Conservation (phyloP, 1,140 invertebrate species). For the Adelges cooleyi region DNA sequence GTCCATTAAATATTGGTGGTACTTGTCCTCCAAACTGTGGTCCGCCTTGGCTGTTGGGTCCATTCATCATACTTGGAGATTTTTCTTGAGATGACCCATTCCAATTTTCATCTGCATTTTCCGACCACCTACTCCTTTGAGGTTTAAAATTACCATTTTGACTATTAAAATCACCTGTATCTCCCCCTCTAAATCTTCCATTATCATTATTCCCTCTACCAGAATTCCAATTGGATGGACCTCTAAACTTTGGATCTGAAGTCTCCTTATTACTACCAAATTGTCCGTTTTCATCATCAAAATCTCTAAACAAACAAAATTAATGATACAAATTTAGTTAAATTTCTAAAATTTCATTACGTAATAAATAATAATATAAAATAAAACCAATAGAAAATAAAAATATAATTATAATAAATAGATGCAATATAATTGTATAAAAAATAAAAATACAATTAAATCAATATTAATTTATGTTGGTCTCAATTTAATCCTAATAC, state of each 20-base stretch:
- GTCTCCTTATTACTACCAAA: slow-evolving; percentile 7
- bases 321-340: too few relatives aligned
- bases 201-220: slow-evolving; percentile 9
- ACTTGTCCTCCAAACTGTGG: slow-evolving; percentile 6
- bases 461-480: too few relatives aligned
- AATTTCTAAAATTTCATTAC: too few relatives aligned
- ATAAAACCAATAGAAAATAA: too few relatives aligned
- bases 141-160: slow-evolving; percentile 16
- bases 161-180: slow-evolving; percentile 5
- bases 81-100: slow-evolving; percentile 5
- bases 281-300: slow-evolving; percentile 1
- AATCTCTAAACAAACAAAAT: not conserved
- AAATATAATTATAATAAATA: too few relatives aligned
- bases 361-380: too few relatives aligned
- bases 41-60: not conserved
- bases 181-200: slow-evolving; percentile 3
- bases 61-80: not conserved
- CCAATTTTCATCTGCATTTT: slow-evolving; percentile 15
- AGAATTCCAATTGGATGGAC: slow-evolving; percentile 6
- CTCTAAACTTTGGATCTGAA: not conserved
- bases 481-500: too few relatives aligned
- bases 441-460: too few relatives aligned
- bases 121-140: slow-evolving; percentile 6
- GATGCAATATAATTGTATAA: too few relatives aligned
- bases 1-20: slow-evolving; percentile 8